phyloP scores from a whole-genome alignment of 2,113 vertebrate species.

The Leptosomus discolor region DNA sequence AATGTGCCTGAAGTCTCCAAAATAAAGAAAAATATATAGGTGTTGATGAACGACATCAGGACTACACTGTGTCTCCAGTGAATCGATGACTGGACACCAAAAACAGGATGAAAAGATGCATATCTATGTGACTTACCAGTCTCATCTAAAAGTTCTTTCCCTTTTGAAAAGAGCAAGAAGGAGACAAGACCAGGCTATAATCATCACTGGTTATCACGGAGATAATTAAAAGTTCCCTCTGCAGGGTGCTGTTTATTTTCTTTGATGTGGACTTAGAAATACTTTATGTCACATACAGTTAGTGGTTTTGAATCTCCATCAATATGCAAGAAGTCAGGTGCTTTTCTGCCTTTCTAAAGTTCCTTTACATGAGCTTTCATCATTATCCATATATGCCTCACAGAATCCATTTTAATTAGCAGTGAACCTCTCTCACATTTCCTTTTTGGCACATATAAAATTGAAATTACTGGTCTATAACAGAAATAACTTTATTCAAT shows the following conservation, averaged over 20 bases:
- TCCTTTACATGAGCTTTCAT: not conserved
- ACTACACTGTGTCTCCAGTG: not conserved
- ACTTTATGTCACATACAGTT: not conserved
- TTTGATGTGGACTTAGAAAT: not conserved
- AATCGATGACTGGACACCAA: not conserved
- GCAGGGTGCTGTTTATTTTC: not conserved
- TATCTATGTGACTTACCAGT: not conserved
- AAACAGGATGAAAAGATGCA: not conserved
- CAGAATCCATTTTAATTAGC: not conserved
- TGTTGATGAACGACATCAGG: not conserved
- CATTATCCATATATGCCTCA: not conserved
- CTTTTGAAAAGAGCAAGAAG: not conserved
- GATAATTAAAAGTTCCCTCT: not conserved
- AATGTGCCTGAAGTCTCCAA: not conserved
- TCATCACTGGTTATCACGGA: not conserved
- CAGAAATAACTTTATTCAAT: not conserved
- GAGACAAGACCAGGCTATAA: not conserved
- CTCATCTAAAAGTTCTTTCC: not conserved
- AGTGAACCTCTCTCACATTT: not conserved
- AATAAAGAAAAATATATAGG: not conserved
- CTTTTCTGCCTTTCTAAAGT: not conserved
- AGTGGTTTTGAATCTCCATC: not conserved
- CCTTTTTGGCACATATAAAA: not conserved
- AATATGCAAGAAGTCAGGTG: not conserved
- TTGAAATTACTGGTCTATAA: not conserved